Base-by-base conservation (phyloP, 2,113 vertebrate genomes). In the Lepidothrix coronata region DNA sequence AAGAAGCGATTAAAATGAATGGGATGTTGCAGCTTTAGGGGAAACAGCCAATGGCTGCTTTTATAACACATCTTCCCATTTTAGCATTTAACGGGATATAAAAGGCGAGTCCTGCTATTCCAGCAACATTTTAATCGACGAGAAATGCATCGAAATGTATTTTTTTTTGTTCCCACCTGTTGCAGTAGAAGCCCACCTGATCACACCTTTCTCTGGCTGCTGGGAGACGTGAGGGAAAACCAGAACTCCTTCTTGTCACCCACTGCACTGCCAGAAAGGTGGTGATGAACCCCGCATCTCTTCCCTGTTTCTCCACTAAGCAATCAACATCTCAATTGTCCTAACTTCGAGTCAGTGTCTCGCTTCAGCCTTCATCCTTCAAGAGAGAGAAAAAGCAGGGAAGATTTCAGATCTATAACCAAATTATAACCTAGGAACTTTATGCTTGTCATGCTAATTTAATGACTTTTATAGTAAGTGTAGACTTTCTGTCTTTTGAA, bases 401-500 rank as follows among this genome's bases (percentile, higher is more conserved):
- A 97, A 95, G 84, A 95, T 96, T 97, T 97, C 95, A 88, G 90
- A 97, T 96, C 96, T 71, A 89, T 97, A 97, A 95, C 93, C 82
- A 96, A 97, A 97, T 96, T 96, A 95, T 79, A 95, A 94, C 90
- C 88, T 97, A 97, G 96, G 84, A 97, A 97, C 89, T 96, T 97
- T 86, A 70, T 94, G 93, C 92, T 96, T 97, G 91, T 97, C 97
- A 97, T 97, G 96, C 95, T 96, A 92, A 97, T 97, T 79, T 96
- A 95, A 97, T 97, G 96, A 97, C 93, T 98, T 98, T 95, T 97
- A 88, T 95, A 95, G 92, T 92, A 91, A 97, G 96, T 95, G 88
- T 97, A 85, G 97, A 96, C 97, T 97, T 97, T 95, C 96, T 96
- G 95, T 96, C 95, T 96, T 96, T 98, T 90, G 96, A 97, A 98